A percentile compares a stretch with the other conserved stretches of the same genome.
Conservation (phyloP, 2,113 vertebrate genomes). For the Crocuta crocuta region DNA sequence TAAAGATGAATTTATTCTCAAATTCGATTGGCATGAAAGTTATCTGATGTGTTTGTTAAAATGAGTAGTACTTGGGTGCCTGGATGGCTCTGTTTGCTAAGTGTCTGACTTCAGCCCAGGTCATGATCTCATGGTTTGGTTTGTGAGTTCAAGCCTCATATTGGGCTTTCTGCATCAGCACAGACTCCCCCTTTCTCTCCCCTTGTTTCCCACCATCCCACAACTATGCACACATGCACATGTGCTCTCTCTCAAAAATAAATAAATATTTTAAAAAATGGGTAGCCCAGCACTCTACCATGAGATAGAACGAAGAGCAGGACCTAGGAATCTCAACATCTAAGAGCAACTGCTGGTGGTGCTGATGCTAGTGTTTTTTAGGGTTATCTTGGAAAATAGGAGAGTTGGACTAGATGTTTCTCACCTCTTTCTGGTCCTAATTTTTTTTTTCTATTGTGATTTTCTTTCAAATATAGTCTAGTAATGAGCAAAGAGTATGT, state of each 20-base stretch:
- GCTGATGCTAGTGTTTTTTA: not conserved
- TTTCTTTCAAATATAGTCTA: not conserved
- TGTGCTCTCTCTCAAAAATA: no score
- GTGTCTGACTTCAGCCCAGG: no score
- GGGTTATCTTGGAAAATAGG: conserved; percentile 14
- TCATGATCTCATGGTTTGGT: no score
- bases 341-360: not conserved
- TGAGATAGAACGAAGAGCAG: not conserved
- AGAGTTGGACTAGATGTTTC: not conserved
- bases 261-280: not conserved
- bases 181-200: no score
- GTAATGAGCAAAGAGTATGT: not conserved
- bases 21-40: not conserved
- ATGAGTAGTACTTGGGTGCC: not conserved
- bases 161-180: no score
- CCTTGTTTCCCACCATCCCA: no score
- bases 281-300: not conserved
- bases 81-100: no score
- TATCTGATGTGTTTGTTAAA: not conserved
- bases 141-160: no score
- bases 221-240: no score
- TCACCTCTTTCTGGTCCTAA: not conserved
- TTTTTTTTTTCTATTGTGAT: not conserved
- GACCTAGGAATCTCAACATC: not conserved
- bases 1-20: not conserved